Conservation (phyloP, 1,140 invertebrate genomes). For the Bacillus rossius region DNA sequence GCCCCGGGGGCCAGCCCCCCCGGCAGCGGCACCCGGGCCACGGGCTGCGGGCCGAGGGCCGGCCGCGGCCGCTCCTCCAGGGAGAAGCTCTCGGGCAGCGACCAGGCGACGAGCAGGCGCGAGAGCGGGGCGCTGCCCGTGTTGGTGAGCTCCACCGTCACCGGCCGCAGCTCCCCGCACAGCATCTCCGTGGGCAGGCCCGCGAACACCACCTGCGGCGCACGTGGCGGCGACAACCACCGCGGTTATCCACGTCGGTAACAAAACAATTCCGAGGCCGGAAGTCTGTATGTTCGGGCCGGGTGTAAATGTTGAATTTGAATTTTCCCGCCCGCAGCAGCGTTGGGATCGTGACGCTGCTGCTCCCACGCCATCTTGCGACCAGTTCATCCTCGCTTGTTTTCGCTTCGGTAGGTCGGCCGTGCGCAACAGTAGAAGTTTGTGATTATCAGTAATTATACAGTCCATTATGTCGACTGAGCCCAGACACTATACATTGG, state of each 20-base stretch:
- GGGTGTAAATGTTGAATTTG: not conserved
- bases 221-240: too few relatives aligned
- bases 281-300: too few relatives aligned
- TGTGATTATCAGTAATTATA: too few relatives aligned
- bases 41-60: constrained; percentile 14
- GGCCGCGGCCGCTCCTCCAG: constrained; percentile 36
- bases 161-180: constrained; percentile 63
- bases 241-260: too few relatives aligned
- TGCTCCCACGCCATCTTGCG: too few relatives aligned
- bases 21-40: not conserved
- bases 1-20: constrained; percentile 44
- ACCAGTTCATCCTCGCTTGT: too few relatives aligned
- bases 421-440: too few relatives aligned
- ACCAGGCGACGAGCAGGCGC: constrained; percentile 59
- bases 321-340: too few relatives aligned
- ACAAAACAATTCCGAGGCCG: not conserved
- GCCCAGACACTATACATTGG: too few relatives aligned
- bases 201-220: constrained; percentile 61
- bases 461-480: too few relatives aligned
- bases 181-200: constrained; percentile 62
- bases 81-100: constrained; percentile 60
- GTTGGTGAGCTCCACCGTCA: constrained; percentile 64
- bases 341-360: too few relatives aligned
- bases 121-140: constrained; percentile 57
- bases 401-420: too few relatives aligned